A percentile compares a stretch with the other conserved stretches of the same genome.
These are phyloP conservation scores for Canis aureus DNA, from an alignment of 2,113 vertebrate species.

Conservation along the genomic window DNA sequence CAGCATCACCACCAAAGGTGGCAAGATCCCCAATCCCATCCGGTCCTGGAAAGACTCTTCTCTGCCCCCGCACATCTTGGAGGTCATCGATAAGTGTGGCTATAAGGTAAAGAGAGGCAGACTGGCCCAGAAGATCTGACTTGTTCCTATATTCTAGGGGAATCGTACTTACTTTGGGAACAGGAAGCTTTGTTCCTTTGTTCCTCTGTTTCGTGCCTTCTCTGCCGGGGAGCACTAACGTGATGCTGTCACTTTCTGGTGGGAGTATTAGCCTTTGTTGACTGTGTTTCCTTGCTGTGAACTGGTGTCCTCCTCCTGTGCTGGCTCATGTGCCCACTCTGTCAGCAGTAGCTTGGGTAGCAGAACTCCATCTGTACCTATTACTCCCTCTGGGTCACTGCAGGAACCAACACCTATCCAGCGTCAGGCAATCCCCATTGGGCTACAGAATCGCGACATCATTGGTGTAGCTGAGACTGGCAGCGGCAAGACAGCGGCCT, in stretches of 20 bases:
- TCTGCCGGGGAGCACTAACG: background rate
- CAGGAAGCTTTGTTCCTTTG: slow-evolving; percentile 8
- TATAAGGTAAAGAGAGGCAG: slow-evolving; percentile 92
- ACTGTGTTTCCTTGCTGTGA: background rate
- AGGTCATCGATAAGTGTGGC: slow-evolving; percentile 99
- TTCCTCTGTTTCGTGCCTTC: background rate
- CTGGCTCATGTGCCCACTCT: background rate
- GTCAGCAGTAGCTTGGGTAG: background rate
- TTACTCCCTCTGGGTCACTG: background rate
- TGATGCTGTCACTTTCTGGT: background rate
- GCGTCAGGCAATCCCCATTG: slow-evolving; percentile 99
- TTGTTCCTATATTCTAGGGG: background rate
- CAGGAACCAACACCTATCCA: slow-evolving; percentile 99
- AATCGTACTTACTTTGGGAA: background rate
- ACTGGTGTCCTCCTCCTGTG: background rate
- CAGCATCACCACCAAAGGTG: slow-evolving; percentile 99
- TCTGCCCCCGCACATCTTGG: slow-evolving; percentile 96
- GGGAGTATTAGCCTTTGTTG: background rate
- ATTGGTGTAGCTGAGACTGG: slow-evolving; percentile 98
- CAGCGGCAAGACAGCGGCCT: slow-evolving; percentile 98
- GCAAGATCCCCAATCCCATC: slow-evolving; percentile 99
- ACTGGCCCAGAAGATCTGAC: background rate
- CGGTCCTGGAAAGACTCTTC: slow-evolving; percentile 98
- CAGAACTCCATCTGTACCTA: background rate
- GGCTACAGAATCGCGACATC: slow-evolving; percentile 98